Evolutionary conservation across 2,797 vertebrate genomes (phyloP), one percentile per base, ranked within the genome.

Genomic region (Pygocentrus nattereri): DNA sequence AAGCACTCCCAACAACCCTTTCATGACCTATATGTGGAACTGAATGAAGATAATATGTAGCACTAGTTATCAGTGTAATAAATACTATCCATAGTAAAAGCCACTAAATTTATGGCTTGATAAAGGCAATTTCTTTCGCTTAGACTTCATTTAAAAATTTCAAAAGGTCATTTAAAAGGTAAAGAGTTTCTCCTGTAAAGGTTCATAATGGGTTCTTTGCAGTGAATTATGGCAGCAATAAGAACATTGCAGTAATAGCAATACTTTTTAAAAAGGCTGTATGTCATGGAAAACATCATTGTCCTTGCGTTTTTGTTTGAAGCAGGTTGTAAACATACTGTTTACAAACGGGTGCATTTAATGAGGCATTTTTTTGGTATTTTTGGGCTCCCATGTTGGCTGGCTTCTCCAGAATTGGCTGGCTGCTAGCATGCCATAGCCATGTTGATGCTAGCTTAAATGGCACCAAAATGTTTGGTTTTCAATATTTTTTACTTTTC

Each of bases 11-110:
- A 47, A 25, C 41, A 49, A 49, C n/a, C 4, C 15, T 49, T 69
- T 69, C n/a, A 25, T 69, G 23, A 27, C 67, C 41, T 18, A 18
- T 61, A 30, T 27, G 13, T 69, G 41, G 67, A 69, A 16, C 30
- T 44, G 50, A 52, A n/a, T 21, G 7, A 56, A 77, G 34, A 61
- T 19, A 65, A 52, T 64, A 50, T 67, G 41, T 44, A 67, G 49
- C 30, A n/a, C n/a, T n/a, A 59, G 30, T 44, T 30, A 30, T 78
- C 31, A 23, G 64, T 65, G 6, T 56, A 72, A 79, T 30, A 61
- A n/a, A 23, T n/a, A 82, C 21, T 16, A 50, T 72, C 30, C 64
- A 23, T 18, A 3, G n/a, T 67, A 25, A 70, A 23, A 65, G 56
- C 44, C 2, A 0, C 41, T n/a, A 54, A 38, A 54, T 52, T 54